Evolutionary conservation across 1,140 invertebrate species (phyloP).

Genomic region (Halyomorpha halys): DNA sequence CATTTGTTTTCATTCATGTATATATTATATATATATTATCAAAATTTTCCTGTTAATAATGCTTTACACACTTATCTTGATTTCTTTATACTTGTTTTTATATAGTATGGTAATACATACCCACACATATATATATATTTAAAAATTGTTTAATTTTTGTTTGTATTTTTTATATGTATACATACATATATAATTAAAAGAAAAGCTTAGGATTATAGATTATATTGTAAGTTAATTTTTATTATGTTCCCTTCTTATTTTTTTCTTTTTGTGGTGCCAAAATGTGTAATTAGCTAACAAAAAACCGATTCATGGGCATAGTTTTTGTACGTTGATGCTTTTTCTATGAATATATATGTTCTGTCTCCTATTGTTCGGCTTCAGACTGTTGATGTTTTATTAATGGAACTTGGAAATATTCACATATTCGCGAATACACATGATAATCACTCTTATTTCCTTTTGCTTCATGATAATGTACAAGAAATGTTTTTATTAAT

Average conservation of each 20-base stretch:
- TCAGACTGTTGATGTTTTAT: neutral
- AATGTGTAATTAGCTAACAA: neutral
- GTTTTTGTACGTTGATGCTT: constrained; percentile 22
- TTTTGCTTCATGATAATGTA: constrained; percentile 6
- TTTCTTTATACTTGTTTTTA: constrained; percentile 1
- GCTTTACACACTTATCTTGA: neutral
- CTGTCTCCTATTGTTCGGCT: constrained; percentile 17
- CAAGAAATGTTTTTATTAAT: constrained; percentile 3
- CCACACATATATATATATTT: neutral
- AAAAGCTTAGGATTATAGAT: constrained; percentile 3
- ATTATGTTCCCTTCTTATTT: constrained; percentile 16
- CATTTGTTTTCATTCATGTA: constrained; percentile 15
- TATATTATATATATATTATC: constrained; percentile 11
- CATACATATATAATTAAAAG: constrained; percentile 12
- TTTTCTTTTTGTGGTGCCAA: constrained; percentile 18
- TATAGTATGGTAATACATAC: neutral
- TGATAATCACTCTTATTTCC: constrained; percentile 16
- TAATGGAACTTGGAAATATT: constrained; percentile 2
- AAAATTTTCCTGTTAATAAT: constrained; percentile 5
- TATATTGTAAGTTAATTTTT: constrained; percentile 7
- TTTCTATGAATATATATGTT: constrained; percentile 16
- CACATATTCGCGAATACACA: constrained; percentile 15
- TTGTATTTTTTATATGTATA: constrained; percentile 9
- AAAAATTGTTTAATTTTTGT: constrained; percentile 1
- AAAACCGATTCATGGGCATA: constrained; percentile 14